Evolutionary conservation across 2,113 vertebrate genomes (phyloP).

Genomic region (Progne subis): DNA sequence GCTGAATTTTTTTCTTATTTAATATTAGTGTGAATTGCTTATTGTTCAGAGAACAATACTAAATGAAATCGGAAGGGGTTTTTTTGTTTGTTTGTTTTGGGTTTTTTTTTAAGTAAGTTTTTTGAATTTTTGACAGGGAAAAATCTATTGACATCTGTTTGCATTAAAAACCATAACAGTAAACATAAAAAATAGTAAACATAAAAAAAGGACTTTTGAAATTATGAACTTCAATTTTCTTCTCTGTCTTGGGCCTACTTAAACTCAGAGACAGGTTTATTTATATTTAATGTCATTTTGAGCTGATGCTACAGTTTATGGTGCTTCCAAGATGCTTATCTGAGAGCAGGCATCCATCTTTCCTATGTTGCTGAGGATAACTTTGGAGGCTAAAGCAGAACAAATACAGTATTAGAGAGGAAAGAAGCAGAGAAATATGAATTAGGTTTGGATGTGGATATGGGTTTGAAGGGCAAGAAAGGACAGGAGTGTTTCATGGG

Average conservation of each 20-base stretch:
- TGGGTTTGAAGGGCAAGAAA: not conserved
- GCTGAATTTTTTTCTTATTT: not conserved
- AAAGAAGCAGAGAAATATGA: not conserved
- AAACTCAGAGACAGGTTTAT: not conserved
- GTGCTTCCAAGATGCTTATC: not conserved
- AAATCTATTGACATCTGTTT: not conserved
- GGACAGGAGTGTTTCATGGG: not conserved
- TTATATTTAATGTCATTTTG: not conserved
- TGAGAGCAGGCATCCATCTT: not conserved
- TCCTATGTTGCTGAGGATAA: not conserved
- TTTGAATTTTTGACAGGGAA: fast-evolving
- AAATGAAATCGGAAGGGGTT: not conserved
- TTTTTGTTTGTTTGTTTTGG: too few relatives aligned
- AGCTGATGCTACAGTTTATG: not conserved
- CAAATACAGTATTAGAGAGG: not conserved
- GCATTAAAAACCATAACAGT: not conserved
- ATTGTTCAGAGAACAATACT: not conserved
- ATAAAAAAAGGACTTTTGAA: not conserved
- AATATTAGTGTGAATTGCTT: not conserved
- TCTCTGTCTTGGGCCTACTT: not conserved
- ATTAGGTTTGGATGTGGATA: not conserved
- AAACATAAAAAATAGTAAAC: not conserved
- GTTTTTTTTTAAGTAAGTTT: not conserved
- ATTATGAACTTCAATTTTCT: not conserved
- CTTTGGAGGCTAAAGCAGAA: not conserved